Conservation (phyloP, 92 coral and sea anemone genomes). For the Blastomussa wellsi region DNA sequence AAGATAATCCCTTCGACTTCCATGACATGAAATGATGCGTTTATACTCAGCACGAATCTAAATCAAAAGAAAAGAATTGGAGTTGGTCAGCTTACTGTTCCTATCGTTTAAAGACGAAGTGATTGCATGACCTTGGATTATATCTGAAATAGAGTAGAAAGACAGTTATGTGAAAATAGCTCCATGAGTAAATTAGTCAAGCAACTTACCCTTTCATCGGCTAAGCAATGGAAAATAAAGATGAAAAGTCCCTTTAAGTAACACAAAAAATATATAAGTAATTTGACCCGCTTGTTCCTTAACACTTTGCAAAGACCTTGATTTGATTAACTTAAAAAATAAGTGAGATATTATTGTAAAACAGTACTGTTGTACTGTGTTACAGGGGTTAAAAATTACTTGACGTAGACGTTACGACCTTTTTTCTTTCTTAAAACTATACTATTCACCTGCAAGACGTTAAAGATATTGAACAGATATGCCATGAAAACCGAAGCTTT, state of each 20-base stretch:
- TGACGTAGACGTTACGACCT: no score
- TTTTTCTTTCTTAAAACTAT: neutral
- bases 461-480: conserved; percentile 89
- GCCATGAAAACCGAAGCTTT: conserved; percentile 80
- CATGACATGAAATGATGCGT: conserved; percentile 74
- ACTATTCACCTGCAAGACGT: conserved; percentile 80
- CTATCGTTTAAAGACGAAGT: no score
- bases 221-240: conserved; percentile 79
- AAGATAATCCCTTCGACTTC: conserved; percentile 69
- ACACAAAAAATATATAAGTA: neutral
- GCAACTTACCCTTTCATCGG: conserved; percentile 80
- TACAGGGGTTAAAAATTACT: no score
- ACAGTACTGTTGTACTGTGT: no score
- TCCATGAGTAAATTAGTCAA: neutral
- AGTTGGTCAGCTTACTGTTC: no score
- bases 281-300: neutral
- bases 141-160: no score
- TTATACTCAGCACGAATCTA: conserved; percentile 76
- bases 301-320: no score
- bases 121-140: no score
- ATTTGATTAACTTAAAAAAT: no score
- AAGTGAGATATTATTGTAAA: no score
- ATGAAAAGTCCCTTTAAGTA: conserved; percentile 74
- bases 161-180: no score
- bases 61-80: neutral